These are phyloP conservation scores for Carduelis carduelis DNA, from an alignment of 2,797 vertebrate species.

Conservation along the genomic window DNA sequence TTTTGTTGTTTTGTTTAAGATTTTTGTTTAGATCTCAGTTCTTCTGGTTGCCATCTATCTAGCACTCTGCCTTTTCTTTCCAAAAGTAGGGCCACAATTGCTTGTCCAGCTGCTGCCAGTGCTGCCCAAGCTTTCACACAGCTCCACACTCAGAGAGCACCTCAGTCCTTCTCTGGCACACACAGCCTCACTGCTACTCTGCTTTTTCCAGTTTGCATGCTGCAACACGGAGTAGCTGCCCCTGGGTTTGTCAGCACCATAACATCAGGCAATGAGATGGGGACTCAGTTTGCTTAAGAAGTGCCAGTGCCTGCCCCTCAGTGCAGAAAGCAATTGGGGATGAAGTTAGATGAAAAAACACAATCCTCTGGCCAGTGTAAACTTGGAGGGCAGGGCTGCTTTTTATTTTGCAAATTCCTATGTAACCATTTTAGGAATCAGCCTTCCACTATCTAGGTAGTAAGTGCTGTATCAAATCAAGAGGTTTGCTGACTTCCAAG, in stretches of 20 bases:
- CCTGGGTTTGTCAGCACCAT: background rate
- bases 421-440: background rate
- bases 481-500: background rate
- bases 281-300: background rate
- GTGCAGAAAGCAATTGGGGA: background rate
- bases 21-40: constrained; percentile 33
- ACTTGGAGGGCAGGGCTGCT: background rate
- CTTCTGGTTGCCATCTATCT: constrained; percentile 59
- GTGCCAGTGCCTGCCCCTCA: background rate
- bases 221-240: background rate
- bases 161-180: background rate
- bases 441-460: background rate
- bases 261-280: background rate
- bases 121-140: background rate
- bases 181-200: background rate
- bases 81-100: background rate
- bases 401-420: background rate
- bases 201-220: background rate
- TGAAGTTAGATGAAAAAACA: background rate
- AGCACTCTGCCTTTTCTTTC: constrained; percentile 50
- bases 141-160: background rate
- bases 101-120: constrained; percentile 52
- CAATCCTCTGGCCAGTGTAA: background rate
- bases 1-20: background rate
- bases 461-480: background rate